Conservation (phyloP, 2,888 invertebrate species). For the Eristalis pertinax region DNA sequence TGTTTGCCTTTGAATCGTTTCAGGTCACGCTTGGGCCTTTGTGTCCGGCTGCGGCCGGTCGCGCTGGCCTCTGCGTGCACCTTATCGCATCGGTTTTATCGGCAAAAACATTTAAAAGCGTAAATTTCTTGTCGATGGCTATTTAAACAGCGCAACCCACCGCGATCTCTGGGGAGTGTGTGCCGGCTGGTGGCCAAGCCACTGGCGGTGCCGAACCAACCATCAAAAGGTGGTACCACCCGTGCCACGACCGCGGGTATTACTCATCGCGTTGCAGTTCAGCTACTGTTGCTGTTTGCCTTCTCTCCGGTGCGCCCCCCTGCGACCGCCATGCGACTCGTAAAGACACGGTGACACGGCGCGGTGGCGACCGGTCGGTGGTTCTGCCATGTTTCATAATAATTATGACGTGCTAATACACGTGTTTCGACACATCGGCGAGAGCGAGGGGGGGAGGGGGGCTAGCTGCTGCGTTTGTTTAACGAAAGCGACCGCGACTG, state of each 20-base stretch:
- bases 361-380: not conserved
- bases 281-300: too few species aligned
- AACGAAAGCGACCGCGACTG: conserved; percentile 38
- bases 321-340: too few species aligned
- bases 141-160: conserved; percentile 44
- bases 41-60: not conserved
- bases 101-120: conserved; percentile 56
- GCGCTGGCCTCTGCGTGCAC: conserved; percentile 44
- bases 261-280: too few species aligned
- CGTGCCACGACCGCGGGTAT: too few species aligned
- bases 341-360: not conserved
- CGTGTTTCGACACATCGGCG: conserved; percentile 62
- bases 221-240: too few species aligned
- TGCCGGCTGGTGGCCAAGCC: not conserved
- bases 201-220: too few species aligned
- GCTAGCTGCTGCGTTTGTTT: conserved; percentile 26
- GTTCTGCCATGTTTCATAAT: conserved; percentile 52
- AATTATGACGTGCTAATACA: conserved; percentile 70
- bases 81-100: conserved; percentile 59
- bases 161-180: conserved; percentile 29
- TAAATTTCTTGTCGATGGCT: conserved; percentile 61
- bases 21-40: not conserved
- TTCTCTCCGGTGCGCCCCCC: too few species aligned
- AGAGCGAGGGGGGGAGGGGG: conserved; percentile 24
- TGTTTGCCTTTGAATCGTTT: not conserved